Base-by-base conservation (phyloP, 2,113 vertebrate species). In the Microcebus murinus region DNA sequence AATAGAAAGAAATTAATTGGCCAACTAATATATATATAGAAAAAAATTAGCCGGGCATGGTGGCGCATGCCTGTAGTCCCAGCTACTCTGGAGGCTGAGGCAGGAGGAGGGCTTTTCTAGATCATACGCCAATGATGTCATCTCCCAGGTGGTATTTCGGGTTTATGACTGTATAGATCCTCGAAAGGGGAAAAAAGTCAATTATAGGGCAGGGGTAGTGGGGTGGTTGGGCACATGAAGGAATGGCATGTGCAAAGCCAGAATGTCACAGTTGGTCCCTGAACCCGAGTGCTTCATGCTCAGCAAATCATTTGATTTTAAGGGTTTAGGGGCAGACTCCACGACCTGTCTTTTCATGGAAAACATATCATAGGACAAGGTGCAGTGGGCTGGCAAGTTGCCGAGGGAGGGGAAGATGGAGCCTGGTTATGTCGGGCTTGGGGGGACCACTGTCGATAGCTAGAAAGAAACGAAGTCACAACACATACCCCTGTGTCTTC, bases 281-380 rank as follows among this genome's bases (percentile, higher is more conserved):
- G 87, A 98, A 97, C 86, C 85, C 96, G 95, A 97, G 97, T 97
- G 88, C 87, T 77, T 94, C 88, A 96, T 98, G 85, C 92, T 96
- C 95, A 96, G 76, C n/a, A 95, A 96, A 97, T 98, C 70, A 96
- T 96, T 97, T 98, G 97, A 98, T 97, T 98, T 98, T 98, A 97
- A 98, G 98, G 94, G 57, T 97, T 98, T 96, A 93, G 95, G 95
- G 96, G 29, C 61, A 63, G 23, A 95, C 87, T 90, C 73, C 87
- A 96, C 31, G 95, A 94, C 95, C 95, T 96, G 89, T 88, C 94
- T 97, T 98, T 98, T 97, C 96, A 97, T 80, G 97, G 97, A 97
- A 97, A 89, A 98, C 95, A 92, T 97, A 97, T 96, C 97, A 97
- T 95, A 98, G 96, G 98, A 48, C 91, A 98, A 97, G 98, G 98